Percentiles rank a stretch among this genome's conserved stretches.
Conservation (phyloP, 1,140 invertebrate genomes). For the Apis florea region DNA sequence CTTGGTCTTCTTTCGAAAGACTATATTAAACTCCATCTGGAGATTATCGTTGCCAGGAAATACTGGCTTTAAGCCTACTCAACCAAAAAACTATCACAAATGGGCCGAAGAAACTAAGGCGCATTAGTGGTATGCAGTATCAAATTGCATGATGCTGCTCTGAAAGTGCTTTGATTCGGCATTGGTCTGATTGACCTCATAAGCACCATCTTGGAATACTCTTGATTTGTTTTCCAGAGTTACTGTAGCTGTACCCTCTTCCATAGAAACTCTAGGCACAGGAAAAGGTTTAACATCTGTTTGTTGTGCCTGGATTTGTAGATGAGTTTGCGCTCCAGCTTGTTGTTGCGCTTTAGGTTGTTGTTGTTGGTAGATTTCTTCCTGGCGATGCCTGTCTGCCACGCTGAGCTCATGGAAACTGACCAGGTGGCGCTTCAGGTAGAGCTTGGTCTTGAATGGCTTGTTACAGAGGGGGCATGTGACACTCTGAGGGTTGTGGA, state of each 20-base stretch:
- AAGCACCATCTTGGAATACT: slow-evolving; percentile 70
- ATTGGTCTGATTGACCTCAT: slow-evolving; percentile 71
- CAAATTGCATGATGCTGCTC: slow-evolving; percentile 76
- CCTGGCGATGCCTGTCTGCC: slow-evolving; percentile 76
- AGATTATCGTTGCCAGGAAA: slow-evolving; percentile 19
- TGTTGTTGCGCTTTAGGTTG: slow-evolving; percentile 59
- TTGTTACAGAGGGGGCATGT: slow-evolving; percentile 87
- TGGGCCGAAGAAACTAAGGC: slow-evolving; percentile 69
- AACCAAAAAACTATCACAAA: slow-evolving; percentile 75
- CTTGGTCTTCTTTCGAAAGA: slow-evolving; percentile 35
- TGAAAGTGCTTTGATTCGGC: slow-evolving; percentile 74
- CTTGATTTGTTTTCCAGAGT: slow-evolving; percentile 53
- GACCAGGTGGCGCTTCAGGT: slow-evolving; percentile 86
- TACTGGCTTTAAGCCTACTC: slow-evolving; percentile 60
- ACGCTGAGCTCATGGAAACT: slow-evolving; percentile 82
- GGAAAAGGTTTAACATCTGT: slow-evolving; percentile 49
- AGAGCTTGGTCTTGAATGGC: slow-evolving; percentile 89
- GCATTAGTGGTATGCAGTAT: slow-evolving; percentile 78
- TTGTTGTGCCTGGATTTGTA: slow-evolving; percentile 60
- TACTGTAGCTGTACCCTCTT: slow-evolving; percentile 39
- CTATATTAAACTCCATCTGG: slow-evolving; percentile 24
- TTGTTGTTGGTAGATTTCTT: slow-evolving; percentile 79
- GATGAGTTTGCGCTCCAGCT: slow-evolving; percentile 60
- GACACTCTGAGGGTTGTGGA: slow-evolving; percentile 89
- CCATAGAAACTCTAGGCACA: slow-evolving; percentile 50